Evolutionary conservation across 1,140 invertebrate species (phyloP).

Genomic region (Hylaeus volcanicus): DNA sequence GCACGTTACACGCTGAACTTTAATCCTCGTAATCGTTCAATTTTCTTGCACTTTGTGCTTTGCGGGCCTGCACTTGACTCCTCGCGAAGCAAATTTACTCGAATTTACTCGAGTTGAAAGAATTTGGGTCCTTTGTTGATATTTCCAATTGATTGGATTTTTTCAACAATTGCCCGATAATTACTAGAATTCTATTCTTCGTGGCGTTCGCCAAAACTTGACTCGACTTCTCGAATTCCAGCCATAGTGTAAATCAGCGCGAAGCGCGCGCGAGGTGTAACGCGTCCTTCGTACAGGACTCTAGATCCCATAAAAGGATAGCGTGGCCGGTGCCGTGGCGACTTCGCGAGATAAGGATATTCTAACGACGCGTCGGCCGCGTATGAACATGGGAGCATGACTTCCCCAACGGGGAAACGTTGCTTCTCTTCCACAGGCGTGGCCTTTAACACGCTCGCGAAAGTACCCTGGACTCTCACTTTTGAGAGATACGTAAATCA

Average conservation of each 20-base stretch:
- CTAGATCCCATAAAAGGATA: slow-evolving; percentile 47
- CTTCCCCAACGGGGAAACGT: slow-evolving; percentile 42
- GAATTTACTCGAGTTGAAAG: too few relatives aligned
- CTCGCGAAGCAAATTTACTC: neutral
- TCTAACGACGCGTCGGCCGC: slow-evolving; percentile 28
- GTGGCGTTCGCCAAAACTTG: too few relatives aligned
- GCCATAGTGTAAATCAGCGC: neutral
- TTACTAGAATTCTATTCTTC: too few relatives aligned
- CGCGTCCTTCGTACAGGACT: slow-evolving; percentile 15
- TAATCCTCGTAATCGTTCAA: neutral
- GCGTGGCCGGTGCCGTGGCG: slow-evolving; percentile 24
- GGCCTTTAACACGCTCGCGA: slow-evolving; percentile 35
- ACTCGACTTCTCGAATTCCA: neutral
- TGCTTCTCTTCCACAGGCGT: slow-evolving; percentile 43
- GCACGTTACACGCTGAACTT: neutral
- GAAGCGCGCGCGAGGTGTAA: slow-evolving; percentile 8
- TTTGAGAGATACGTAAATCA: slow-evolving; percentile 9
- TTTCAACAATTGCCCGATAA: too few relatives aligned
- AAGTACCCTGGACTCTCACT: slow-evolving; percentile 43
- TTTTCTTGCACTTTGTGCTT: neutral
- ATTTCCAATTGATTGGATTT: too few relatives aligned
- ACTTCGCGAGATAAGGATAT: slow-evolving; percentile 53
- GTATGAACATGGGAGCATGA: slow-evolving; percentile 18
- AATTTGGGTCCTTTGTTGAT: too few relatives aligned
- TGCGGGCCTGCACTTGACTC: neutral